A percentile compares a stretch with the other conserved stretches of the same genome.
These are phyloP conservation scores for Clytia hemisphaerica DNA, from an alignment of 30 jellyfish, hydroid and myxozoan genomes.

Conservation along the genomic window DNA sequence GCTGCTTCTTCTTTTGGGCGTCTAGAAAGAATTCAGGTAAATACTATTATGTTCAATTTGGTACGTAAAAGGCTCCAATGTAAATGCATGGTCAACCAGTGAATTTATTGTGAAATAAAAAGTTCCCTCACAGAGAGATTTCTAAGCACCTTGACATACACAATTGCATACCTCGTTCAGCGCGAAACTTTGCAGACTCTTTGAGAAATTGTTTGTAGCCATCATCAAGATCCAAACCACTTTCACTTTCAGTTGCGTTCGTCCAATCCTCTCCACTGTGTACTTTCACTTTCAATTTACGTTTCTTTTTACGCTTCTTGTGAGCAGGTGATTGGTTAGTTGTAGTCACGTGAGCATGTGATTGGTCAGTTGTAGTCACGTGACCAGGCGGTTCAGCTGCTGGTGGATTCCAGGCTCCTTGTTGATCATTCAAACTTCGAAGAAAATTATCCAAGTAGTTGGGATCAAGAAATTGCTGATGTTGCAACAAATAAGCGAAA, in stretches of 20 bases:
- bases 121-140: not conserved
- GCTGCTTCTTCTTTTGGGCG: too few relatives aligned
- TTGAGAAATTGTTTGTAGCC: slow-evolving; percentile 17
- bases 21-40: too few relatives aligned
- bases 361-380: not conserved
- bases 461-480: not conserved
- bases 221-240: slow-evolving; percentile 20
- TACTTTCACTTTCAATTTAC: not conserved
- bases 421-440: too few relatives aligned
- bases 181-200: slow-evolving; percentile 6
- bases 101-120: not conserved
- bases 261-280: not conserved
- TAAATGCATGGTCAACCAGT: not conserved
- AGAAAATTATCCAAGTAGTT: too few relatives aligned
- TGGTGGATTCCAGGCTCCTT: not conserved
- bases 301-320: slow-evolving; percentile 1
- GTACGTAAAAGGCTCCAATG: too few relatives aligned
- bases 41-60: too few relatives aligned
- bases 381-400: not conserved
- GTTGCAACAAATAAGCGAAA: not conserved
- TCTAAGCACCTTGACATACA: not conserved
- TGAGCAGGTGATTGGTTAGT: not conserved
- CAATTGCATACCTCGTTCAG: slow-evolving; percentile 1
- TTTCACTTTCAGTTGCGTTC: not conserved
- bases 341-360: not conserved